Percentiles rank a stretch among this genome's conserved stretches.
These are phyloP conservation scores for Eurytoma adleriae DNA, from an alignment of 2,888 invertebrate genomes.

Conservation along the genomic window DNA sequence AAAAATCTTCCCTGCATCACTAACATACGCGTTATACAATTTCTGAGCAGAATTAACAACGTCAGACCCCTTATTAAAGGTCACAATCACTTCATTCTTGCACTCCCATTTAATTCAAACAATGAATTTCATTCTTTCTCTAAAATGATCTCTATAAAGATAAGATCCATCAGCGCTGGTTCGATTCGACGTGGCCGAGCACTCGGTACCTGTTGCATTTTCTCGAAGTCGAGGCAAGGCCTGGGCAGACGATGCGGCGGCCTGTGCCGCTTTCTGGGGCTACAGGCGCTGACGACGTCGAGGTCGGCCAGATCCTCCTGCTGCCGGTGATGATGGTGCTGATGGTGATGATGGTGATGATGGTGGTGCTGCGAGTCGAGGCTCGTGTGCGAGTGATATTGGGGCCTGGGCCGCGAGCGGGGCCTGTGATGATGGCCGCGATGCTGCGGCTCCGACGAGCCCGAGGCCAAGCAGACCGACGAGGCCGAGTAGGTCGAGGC, in stretches of 20 bases:
- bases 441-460: constrained; percentile 74
- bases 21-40: too few species aligned
- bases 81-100: too few species aligned
- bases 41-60: too few species aligned
- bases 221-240: constrained; percentile 96
- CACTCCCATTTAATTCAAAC: too few species aligned
- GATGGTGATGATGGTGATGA: constrained; percentile 68
- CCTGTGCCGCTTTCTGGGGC: constrained; percentile 78
- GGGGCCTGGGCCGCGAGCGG: constrained; percentile 76
- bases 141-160: too few species aligned
- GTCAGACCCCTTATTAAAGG: too few species aligned
- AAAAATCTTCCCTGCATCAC: too few species aligned
- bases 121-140: too few species aligned
- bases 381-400: constrained; percentile 72
- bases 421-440: constrained; percentile 69
- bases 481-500: constrained; percentile 65
- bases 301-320: constrained; percentile 62
- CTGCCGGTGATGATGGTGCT: constrained; percentile 62
- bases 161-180: too few species aligned
- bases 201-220: constrained; percentile 92
- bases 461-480: constrained; percentile 65
- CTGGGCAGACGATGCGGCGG: constrained; percentile 80
- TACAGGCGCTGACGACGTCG: constrained; percentile 80
- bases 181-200: too few species aligned
- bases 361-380: constrained; percentile 70